phyloP scores from a whole-genome alignment of 2,888 invertebrate species.

The Lasioglossum pauxillum region DNA sequence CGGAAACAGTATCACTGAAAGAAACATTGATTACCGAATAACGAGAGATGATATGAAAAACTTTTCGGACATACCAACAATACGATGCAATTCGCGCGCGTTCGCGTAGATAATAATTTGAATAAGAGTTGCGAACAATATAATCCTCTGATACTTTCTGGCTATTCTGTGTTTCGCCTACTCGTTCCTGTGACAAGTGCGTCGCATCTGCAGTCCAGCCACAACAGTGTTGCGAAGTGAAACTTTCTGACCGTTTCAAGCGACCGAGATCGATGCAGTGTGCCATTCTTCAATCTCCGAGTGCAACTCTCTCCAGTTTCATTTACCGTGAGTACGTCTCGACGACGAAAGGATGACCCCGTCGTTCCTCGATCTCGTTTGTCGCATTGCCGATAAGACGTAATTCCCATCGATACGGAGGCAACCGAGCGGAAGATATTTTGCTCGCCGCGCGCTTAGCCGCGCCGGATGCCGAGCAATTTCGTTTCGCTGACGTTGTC shows the following conservation, averaged over 20 bases:
- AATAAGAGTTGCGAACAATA: no score
- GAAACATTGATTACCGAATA: no score
- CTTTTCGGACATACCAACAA: no score
- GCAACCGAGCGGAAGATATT: constrained; percentile 45
- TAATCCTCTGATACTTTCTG: no score
- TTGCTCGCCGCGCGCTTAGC: constrained; percentile 31
- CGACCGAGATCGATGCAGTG: background rate
- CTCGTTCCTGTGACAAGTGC: background rate
- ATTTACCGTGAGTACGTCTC: background rate
- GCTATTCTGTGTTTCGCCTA: background rate
- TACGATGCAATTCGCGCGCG: no score
- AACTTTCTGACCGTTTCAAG: background rate
- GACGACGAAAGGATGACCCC: constrained; percentile 16
- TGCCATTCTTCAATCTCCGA: background rate
- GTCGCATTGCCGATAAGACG: constrained; percentile 24
- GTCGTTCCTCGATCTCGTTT: constrained; percentile 14
- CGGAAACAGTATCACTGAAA: no score
- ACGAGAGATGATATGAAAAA: no score
- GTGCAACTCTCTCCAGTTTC: background rate
- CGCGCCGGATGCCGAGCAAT: constrained; percentile 62
- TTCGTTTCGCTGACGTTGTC: constrained; percentile 72
- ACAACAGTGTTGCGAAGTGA: background rate
- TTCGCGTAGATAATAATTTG: no score
- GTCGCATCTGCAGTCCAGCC: background rate
- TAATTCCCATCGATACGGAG: constrained; percentile 31